Evolutionary conservation across 2,113 vertebrate species (phyloP).

Genomic region (Etia nguti): DNA sequence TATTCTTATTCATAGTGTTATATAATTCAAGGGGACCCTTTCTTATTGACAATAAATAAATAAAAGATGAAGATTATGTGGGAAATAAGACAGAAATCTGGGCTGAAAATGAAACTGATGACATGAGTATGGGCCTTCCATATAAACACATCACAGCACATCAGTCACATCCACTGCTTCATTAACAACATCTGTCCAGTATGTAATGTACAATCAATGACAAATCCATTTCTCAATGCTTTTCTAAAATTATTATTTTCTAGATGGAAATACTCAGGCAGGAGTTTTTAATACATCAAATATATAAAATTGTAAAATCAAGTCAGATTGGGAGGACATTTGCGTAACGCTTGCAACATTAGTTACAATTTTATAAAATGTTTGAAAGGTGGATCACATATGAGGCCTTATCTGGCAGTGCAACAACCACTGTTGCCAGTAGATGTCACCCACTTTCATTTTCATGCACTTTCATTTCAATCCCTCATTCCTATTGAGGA

Average conservation of each 20-base stretch:
- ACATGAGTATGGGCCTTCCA: fast-evolving
- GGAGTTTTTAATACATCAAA: not conserved
- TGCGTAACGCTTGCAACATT: not conserved
- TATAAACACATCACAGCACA: not conserved
- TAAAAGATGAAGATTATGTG: fast-evolving
- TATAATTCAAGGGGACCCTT: fast-evolving
- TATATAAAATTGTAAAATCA: fast-evolving
- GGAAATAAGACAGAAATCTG: not conserved
- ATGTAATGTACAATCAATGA: fast-evolving
- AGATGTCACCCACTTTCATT: not conserved
- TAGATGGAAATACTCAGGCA: fast-evolving
- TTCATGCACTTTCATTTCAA: not conserved
- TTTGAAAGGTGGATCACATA: fast-evolving
- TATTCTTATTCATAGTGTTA: not conserved
- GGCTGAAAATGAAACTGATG: fast-evolving
- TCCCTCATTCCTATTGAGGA: too few species aligned
- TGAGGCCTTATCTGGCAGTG: fast-evolving
- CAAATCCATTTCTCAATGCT: not conserved
- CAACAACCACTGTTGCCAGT: fast-evolving
- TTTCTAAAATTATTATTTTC: not conserved
- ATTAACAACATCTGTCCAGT: fast-evolving
- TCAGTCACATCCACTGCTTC: not conserved
- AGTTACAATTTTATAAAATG: fast-evolving
- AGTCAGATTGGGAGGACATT: not conserved
- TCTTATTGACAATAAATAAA: not conserved